A percentile compares a stretch with the other conserved stretches of the same genome.
Conservation (phyloP, 2,113 vertebrate species). For the Aspidoscelis tigris region DNA sequence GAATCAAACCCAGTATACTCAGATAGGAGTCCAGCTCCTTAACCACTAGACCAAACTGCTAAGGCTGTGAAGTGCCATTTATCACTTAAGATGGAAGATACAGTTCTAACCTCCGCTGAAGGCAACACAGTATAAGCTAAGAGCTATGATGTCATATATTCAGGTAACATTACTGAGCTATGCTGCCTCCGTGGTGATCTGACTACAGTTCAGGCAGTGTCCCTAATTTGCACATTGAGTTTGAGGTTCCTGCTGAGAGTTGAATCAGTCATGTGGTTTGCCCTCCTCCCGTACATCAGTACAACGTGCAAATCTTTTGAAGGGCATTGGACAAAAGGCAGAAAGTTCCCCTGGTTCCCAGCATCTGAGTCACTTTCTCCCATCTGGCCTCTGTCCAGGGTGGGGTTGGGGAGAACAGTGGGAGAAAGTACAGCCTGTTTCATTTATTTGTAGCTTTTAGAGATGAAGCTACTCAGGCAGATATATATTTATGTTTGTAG, state of each 20-base stretch:
- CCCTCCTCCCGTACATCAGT: neutral
- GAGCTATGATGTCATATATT: neutral
- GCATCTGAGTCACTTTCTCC: constrained; percentile 36
- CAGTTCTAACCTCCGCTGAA: neutral
- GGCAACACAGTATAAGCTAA: neutral
- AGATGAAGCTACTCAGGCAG: constrained; percentile 13
- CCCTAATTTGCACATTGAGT: neutral
- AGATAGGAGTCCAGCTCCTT: too few species aligned
- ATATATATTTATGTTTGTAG: neutral
- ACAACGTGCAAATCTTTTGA: constrained; percentile 24
- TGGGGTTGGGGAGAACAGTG: neutral
- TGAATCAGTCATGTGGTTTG: neutral
- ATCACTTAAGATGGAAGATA: neutral
- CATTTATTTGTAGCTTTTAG: constrained; percentile 1
- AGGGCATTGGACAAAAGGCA: constrained; percentile 25
- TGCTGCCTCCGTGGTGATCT: neutral
- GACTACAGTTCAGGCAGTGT: neutral
- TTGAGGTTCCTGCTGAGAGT: neutral
- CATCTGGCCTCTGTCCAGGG: constrained; percentile 17
- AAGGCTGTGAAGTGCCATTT: neutral
- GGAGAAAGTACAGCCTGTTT: constrained; percentile 24
- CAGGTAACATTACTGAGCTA: neutral
- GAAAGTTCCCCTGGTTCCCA: constrained; percentile 27
- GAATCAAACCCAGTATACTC: too few species aligned
- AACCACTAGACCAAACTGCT: too few species aligned